Evolutionary conservation across 2,113 vertebrate genomes (phyloP), one percentile per base, ranked within the genome.

Genomic region (Psilopsiagon aurifrons): DNA sequence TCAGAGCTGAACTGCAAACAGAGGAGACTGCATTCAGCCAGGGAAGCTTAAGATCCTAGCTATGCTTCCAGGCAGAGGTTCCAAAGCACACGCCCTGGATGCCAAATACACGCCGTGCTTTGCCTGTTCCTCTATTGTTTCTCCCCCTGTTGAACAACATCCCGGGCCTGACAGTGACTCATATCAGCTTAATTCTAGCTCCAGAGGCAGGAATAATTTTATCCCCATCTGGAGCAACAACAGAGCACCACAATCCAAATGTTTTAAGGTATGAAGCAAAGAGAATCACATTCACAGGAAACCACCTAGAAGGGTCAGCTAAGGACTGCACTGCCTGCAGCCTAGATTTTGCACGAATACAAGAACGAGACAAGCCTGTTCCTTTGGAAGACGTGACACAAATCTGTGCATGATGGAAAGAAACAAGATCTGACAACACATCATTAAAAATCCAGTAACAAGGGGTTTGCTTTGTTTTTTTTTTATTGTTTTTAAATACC

Each of bases 401-500:
- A 84, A 89, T 83, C 55, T 19, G 55, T 82, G 35, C 0, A 0
- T 0, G 0, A 67, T 14, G 47, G 80, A 92, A 92, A 86, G 80
- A 90, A 94, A 96, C 79, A 83, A 89, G 74, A 84, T 79, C 75
- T 94, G 92, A 96, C 91, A 95, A 81, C 54, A 52, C 75, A 68
- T 86, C 77, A 41, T 94, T 91, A 96, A 89, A 94, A 94, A 83
- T 66, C 84, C 63, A 91, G 91, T 93, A 94, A 90, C 91, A 85
- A 95, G 44, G 47, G 33, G 12, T 6, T 82, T 52, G 39, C 24
- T 94, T 92, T 91, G 20, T 87, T 86, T 70, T 86, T 77, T 89
- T 90, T 85, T 96, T 89, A 95, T 97, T 96, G 63, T 92, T 97
- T 96, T 92, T 89, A 95, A 95, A 88, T 92, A 95, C 28, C 0